These are phyloP conservation scores for Forbesichthys papilliferus DNA, from an alignment of 2,113 vertebrate species.

Conservation along the genomic window DNA sequence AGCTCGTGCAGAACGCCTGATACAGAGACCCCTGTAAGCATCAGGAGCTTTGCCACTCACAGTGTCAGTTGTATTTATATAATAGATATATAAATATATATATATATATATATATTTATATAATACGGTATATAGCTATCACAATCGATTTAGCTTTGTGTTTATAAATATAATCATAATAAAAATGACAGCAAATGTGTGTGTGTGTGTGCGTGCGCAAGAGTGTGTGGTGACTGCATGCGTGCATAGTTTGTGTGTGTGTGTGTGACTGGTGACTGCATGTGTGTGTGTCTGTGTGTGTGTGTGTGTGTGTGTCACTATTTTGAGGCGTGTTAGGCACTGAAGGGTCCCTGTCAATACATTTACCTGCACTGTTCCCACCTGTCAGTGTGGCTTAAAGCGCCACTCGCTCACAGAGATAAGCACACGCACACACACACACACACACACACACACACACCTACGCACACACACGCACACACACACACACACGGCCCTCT, in stretches of 20 bases:
- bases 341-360: constrained; percentile 61
- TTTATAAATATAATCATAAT: too few species aligned
- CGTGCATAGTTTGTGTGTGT: too few species aligned
- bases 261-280: constrained; percentile 1
- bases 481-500: not conserved
- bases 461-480: not conserved
- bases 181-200: too few species aligned
- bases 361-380: constrained; percentile 41
- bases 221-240: constrained; percentile 21
- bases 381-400: constrained; percentile 58
- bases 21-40: too few species aligned
- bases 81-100: too few species aligned
- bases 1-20: too few species aligned
- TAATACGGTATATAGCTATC: too few species aligned
- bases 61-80: too few species aligned
- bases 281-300: constrained; percentile 16
- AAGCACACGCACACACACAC: constrained; percentile 50
- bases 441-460: constrained; percentile 20
- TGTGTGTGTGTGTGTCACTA: constrained; percentile 25
- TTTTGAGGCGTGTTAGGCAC: constrained; percentile 44
- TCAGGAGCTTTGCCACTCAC: too few species aligned
- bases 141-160: too few species aligned
- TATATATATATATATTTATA: too few species aligned
- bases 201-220: too few species aligned
- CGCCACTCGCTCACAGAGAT: constrained; percentile 45